Conservation (phyloP, 2,113 vertebrate genomes). For the Laticauda laticaudata region DNA sequence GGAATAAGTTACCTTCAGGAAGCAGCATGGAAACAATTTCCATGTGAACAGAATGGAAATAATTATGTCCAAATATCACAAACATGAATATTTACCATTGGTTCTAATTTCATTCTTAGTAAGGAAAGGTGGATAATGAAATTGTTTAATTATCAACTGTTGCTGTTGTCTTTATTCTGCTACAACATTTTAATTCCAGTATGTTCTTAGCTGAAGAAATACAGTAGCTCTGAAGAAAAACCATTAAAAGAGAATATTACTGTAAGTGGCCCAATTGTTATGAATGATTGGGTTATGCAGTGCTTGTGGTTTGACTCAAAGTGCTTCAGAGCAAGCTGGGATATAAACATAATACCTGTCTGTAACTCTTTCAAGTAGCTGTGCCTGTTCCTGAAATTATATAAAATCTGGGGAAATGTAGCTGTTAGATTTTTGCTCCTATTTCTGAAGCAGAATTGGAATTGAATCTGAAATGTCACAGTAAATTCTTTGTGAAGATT, state of each 20-base stretch:
- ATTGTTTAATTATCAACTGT: background rate
- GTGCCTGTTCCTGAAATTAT: background rate
- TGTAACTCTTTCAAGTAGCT: background rate
- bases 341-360: background rate
- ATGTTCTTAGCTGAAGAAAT: background rate
- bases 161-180: background rate
- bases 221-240: background rate
- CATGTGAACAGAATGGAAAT: background rate
- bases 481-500: background rate
- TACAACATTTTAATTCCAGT: background rate
- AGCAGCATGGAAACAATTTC: background rate
- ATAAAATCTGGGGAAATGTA: background rate
- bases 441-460: background rate
- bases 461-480: background rate
- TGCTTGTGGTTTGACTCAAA: background rate
- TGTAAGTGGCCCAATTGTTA: background rate
- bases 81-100: background rate
- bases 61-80: background rate
- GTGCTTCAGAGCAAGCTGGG: background rate
- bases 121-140: background rate
- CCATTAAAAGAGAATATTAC: background rate
- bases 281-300: background rate
- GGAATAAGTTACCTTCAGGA: background rate
- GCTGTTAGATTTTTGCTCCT: background rate
- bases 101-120: background rate